Percentiles rank a stretch among this genome's conserved stretches.
Evolutionary conservation across 2,797 vertebrate species (phyloP).

Genomic region (Clarias pachynema): DNA sequence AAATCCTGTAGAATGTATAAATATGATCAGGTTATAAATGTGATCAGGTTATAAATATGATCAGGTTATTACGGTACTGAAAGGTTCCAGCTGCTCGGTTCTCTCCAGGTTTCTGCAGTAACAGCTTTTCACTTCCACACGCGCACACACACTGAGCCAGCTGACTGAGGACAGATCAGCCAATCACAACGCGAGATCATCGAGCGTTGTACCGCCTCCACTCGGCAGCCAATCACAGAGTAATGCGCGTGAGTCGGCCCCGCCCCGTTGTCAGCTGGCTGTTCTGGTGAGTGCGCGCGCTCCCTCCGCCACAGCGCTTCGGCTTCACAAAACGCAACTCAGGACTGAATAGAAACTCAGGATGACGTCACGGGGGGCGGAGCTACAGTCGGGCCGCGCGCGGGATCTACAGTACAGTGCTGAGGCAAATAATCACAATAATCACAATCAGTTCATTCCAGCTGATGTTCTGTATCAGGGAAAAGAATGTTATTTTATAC

Average conservation of each 20-base stretch:
- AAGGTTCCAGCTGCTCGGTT: not conserved
- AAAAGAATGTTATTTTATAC: not conserved
- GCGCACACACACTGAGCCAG: not conserved
- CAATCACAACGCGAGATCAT: constrained; percentile 7
- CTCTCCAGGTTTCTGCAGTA: not conserved
- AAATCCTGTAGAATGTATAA: not conserved
- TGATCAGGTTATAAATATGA: not conserved
- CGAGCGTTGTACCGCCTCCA: not conserved
- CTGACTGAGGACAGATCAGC: not conserved
- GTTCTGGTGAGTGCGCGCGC: not conserved
- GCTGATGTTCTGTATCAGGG: no score
- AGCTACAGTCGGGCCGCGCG: not conserved
- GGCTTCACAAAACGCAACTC: constrained; percentile 29
- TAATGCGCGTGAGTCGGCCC: not conserved
- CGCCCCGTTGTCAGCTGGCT: constrained; percentile 5
- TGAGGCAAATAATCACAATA: not conserved
- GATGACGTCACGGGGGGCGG: not conserved
- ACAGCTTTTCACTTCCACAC: no score
- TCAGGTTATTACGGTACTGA: not conserved
- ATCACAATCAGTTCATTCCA: no score
- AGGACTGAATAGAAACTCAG: constrained; percentile 49
- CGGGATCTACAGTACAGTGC: accelerated
- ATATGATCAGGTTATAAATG: not conserved
- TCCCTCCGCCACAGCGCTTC: not conserved
- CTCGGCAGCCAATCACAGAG: constrained; percentile 27